A percentile compares a stretch with the other conserved stretches of the same genome.
Evolutionary conservation across 2,888 invertebrate species (phyloP).

Genomic region (Adineta ricciae): DNA sequence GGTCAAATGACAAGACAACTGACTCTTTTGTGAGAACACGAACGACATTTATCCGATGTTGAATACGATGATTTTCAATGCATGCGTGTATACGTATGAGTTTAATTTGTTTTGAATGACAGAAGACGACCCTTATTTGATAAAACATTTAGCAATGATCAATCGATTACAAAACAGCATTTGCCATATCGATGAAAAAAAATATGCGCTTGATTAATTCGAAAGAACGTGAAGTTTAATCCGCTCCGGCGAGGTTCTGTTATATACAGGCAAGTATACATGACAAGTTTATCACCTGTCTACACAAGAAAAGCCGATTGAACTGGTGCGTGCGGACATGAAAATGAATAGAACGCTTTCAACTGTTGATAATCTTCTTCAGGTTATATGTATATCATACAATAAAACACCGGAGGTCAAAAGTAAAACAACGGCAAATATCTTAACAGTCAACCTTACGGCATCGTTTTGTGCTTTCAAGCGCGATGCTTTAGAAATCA

Average conservation of each 20-base stretch:
- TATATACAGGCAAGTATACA: neutral
- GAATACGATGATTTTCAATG: neutral
- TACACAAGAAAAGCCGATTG: neutral
- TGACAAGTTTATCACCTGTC: neutral
- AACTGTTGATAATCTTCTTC: neutral
- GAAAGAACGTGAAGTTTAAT: neutral
- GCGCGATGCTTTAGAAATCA: neutral
- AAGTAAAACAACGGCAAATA: neutral
- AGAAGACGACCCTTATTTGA: neutral
- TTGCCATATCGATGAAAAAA: neutral
- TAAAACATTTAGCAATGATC: neutral
- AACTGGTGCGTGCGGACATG: neutral
- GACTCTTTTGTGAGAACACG: slow-evolving; percentile 13
- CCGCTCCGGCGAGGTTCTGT: neutral
- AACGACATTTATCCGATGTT: neutral
- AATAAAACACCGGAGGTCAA: neutral
- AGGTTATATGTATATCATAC: neutral
- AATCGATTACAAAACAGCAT: neutral
- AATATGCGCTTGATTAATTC: neutral
- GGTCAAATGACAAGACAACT: neutral
- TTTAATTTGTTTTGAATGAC: neutral
- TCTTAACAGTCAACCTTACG: neutral
- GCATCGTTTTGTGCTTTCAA: neutral
- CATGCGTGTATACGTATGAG: neutral
- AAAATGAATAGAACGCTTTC: neutral